These are phyloP conservation scores for Psilopogon haemacephalus DNA, from an alignment of 2,113 vertebrate species.

Conservation along the genomic window DNA sequence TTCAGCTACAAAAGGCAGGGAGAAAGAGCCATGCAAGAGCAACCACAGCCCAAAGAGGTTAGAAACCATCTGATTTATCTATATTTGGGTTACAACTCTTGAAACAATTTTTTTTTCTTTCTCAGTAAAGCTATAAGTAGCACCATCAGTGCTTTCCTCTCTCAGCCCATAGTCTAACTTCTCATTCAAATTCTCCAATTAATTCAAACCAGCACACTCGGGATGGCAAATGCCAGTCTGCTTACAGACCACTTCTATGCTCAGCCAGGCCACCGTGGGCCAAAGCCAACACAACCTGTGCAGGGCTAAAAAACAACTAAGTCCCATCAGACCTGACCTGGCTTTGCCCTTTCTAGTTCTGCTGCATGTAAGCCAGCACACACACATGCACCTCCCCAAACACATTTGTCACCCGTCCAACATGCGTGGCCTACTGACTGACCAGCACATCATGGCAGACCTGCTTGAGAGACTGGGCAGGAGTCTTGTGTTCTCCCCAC, in stretches of 20 bases:
- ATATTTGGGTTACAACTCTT: too few species aligned
- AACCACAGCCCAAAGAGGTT: too few species aligned
- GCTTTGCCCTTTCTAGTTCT: not conserved
- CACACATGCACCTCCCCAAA: rapidly evolving
- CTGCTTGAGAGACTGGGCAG: not conserved
- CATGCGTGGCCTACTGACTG: rapidly evolving
- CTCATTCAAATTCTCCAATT: too few species aligned
- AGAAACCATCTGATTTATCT: too few species aligned
- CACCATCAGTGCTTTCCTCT: too few species aligned
- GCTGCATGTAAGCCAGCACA: rapidly evolving
- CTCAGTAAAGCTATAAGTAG: too few species aligned
- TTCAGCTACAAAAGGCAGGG: too few species aligned
- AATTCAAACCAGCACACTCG: too few species aligned
- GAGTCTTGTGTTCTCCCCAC: not conserved
- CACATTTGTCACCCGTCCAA: rapidly evolving
- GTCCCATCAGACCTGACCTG: not conserved
- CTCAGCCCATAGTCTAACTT: too few species aligned
- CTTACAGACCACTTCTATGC: not conserved
- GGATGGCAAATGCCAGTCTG: not conserved
- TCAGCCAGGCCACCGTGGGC: not conserved
- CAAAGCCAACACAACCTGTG: not conserved
- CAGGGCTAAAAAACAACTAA: not conserved
- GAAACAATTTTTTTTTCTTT: too few species aligned
- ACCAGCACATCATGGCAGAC: not conserved
- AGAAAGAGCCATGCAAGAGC: too few species aligned